Conservation (phyloP, 2,113 vertebrate species). For the Ceuthmochares aereus region DNA sequence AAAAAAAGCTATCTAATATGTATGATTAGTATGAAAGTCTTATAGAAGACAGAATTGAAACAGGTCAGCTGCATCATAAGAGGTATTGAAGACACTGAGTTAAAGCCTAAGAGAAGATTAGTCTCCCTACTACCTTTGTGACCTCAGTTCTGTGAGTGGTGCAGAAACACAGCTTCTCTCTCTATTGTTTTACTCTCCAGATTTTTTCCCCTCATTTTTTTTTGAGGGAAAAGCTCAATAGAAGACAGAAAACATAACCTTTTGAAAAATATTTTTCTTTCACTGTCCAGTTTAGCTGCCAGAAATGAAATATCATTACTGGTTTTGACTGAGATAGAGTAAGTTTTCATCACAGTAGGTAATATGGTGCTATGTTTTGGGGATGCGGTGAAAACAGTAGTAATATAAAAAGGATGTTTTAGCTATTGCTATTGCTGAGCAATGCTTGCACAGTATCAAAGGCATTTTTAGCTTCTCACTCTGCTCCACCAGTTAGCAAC, state of each 20-base stretch:
- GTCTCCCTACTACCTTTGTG: neutral
- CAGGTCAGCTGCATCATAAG: neutral
- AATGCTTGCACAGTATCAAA: neutral
- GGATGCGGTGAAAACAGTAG: neutral
- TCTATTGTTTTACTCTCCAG: neutral
- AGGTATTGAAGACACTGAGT: neutral
- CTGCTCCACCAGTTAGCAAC: neutral
- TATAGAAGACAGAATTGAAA: neutral
- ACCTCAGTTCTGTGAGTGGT: neutral
- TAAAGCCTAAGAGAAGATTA: neutral
- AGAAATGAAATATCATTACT: neutral
- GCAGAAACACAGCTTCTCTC: neutral
- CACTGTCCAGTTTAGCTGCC: neutral
- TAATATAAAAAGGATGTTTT: neutral
- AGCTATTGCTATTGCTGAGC: neutral
- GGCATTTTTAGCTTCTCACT: neutral
- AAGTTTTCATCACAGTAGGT: neutral
- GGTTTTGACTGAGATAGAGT: neutral
- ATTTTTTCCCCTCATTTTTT: neutral
- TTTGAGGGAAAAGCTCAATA: neutral
- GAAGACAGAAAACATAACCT: neutral
- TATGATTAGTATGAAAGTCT: neutral
- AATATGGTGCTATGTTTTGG: neutral
- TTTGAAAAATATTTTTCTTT: neutral
- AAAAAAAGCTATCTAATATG: neutral